Evolutionary conservation across 2,888 invertebrate genomes (phyloP), one percentile per base, ranked within the genome.

Genomic region (Drosophila neutralis): DNA sequence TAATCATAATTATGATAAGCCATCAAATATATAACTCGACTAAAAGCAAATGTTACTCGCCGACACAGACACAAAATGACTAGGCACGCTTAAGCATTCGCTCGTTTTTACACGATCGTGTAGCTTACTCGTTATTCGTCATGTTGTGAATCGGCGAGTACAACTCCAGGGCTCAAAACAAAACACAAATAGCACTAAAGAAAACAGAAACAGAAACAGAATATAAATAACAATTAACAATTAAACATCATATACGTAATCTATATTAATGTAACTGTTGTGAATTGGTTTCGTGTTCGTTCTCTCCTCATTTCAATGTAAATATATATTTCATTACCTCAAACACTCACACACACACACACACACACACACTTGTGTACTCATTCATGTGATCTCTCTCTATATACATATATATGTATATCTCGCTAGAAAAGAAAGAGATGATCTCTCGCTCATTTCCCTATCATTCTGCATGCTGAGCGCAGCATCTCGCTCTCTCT

Each of bases 81-180:
- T 56, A 78, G 72, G 76, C 58, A 82, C 76, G 79, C 74, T 69
- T 81, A 71, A 71, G 73, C 62, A 38, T 8, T 31, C 42, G 57
- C 0, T 57, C 29, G 51, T 21, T 15, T n/a, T n/a, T 45, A 53
- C 29, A 58, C 48, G 48, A 40, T 31, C 58, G 69, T 60, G 52
- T 40, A 18, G 57, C 63, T 80, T 68, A 68, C 67, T 73, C 83
- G 81, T 81, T 81, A 80, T 67, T 83, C 54, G 83, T 81, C 80
- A 81, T 64, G 65, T 81, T 81, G 81, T 81, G 83, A 65, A 62
- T 80, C 81, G 67, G 72, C 80, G 81, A 81, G 81, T 83, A 77
- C 73, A 70, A 83, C 81, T 81, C 81, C 83, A 83, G 83, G 80
- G 83, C 81, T 56, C 40, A 36, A 61, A 72, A 48, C 13, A 56